Conservation (phyloP, 1,140 invertebrate genomes). For the Pteromalus puparum region DNA sequence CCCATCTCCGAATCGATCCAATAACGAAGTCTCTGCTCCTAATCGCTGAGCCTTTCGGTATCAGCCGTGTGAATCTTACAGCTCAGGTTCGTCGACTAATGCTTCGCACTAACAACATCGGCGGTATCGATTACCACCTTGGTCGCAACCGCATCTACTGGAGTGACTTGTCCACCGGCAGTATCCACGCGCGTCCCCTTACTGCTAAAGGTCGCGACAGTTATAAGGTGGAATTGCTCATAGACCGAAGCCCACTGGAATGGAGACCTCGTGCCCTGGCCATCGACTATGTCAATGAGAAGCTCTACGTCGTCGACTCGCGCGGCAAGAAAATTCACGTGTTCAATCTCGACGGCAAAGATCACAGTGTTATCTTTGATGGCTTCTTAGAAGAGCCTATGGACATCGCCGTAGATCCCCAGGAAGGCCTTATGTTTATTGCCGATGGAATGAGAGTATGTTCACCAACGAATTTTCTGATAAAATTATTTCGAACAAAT, state of each 20-base stretch:
- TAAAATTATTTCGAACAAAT: too few relatives aligned
- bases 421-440: constrained; percentile 32
- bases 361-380: not conserved
- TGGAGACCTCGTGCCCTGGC: constrained; percentile 21
- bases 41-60: not conserved
- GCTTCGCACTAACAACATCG: not conserved
- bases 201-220: not conserved
- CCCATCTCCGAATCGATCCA: not conserved
- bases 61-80: not conserved
- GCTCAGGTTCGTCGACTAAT: not conserved
- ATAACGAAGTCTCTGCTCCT: not conserved
- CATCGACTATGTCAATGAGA: constrained; percentile 19
- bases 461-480: not conserved
- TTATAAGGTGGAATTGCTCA: not conserved
- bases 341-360: constrained; percentile 3
- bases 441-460: constrained; percentile 38
- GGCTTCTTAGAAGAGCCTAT: not conserved
- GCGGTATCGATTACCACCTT: constrained; percentile 24
- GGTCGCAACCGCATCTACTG: constrained; percentile 17
- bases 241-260: not conserved
- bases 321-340: constrained; percentile 14
- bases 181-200: not conserved
- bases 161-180: constrained; percentile 37
- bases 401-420: constrained; percentile 27
- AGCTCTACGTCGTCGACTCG: constrained; percentile 21